phyloP scores from a whole-genome alignment of 2,888 invertebrate genomes.

The Philhelius pedissequus region DNA sequence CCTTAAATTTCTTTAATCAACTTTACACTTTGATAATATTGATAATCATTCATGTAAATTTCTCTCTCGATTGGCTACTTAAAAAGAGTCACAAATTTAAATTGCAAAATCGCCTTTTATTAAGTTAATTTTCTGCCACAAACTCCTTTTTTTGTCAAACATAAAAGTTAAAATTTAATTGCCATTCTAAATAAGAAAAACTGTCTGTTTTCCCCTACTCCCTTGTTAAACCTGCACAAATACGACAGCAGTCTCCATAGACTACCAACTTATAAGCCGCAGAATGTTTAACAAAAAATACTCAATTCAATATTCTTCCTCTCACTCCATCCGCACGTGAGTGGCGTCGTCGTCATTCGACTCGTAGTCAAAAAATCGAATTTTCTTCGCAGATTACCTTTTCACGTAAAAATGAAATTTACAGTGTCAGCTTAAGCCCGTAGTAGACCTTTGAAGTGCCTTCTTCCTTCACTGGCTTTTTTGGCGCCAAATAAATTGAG shows the following conservation, averaged over 20 bases:
- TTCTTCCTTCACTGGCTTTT: neutral
- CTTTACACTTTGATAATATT: too few species aligned
- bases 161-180: conserved; percentile 45
- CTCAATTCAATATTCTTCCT: conserved; percentile 34
- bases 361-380: conserved; percentile 47
- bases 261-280: neutral
- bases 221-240: conserved; percentile 6
- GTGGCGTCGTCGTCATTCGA: neutral
- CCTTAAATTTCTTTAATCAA: too few species aligned
- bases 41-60: too few species aligned
- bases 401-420: conserved; percentile 6
- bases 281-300: conserved; percentile 6
- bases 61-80: too few species aligned
- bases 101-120: neutral
- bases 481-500: conserved; percentile 13
- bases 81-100: conserved; percentile 13
- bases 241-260: conserved; percentile 1
- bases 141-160: neutral
- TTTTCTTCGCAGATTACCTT: conserved; percentile 44
- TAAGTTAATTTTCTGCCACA: conserved; percentile 15
- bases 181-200: conserved; percentile 11
- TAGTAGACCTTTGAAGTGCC: neutral
- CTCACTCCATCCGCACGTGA: neutral
- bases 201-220: neutral
- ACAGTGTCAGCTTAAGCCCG: neutral